Base-by-base conservation (phyloP, 2,113 vertebrate species). In the Acanthisitta chloris region DNA sequence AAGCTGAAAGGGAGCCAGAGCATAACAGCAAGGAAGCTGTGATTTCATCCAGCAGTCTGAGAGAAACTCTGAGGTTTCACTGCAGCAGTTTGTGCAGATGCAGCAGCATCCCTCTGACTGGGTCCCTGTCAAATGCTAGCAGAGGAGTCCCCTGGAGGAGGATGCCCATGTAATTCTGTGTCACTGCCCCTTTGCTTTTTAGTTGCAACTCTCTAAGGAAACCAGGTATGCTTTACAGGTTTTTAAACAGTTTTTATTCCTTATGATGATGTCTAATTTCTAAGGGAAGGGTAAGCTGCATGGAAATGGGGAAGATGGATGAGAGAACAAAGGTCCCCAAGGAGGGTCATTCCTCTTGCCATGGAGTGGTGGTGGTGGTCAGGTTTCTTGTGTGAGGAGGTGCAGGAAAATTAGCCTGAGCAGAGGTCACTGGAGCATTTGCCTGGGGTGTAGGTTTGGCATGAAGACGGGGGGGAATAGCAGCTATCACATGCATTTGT, bases 1-100 rank as follows among this genome's bases (percentile, higher is more conserved):
- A 90, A 94, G 95, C 95, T 96, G 93, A 97, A 96, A 81, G 69
- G 81, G 48, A 96, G 96, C 96, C 96, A 98, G 90, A 88, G 81
- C 48, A 38, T 24, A 88, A 70, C 52, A 55, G 80, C 92, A 93
- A 91, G 70, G 65, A 90, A 91, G 81, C 42, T 58, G 65, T 66
- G 69, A 89, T 91, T 93, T 95, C 94, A 85, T 80, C 69, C 69
- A 54, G 36, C 58, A 94, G 94, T 34, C 26, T 48, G 78, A 74
- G 71, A 80, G 58, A 93, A 82, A 78, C 67, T 43, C 93, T 2
- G 6, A 76, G 65, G 67, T 48, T 76, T 73, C 92, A 72, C 69
- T 92, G 95, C 95, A 95, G 95, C 87, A 86, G 21, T 43, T 73
- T 54, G 69, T 86, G 95, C 65, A 85, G 90, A 83, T 34, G 90